Percentiles rank a stretch among this genome's conserved stretches.
Conservation (phyloP, 2,797 vertebrate genomes). For the Xiphorhynchus erythropygius region DNA sequence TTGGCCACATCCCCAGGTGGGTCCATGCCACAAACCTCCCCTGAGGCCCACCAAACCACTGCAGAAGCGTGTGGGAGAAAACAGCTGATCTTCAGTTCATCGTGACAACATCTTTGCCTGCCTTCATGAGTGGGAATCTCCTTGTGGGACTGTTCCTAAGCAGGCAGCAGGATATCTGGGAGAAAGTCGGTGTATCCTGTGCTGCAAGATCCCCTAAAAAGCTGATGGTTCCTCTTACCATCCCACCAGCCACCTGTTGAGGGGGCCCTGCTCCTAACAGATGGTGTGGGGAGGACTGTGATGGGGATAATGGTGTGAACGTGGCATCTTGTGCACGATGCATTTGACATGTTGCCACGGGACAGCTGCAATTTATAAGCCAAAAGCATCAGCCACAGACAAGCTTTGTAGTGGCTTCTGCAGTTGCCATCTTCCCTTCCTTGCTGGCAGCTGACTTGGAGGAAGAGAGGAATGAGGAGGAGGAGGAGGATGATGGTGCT, state of each 20-base stretch:
- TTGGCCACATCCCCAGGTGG: rapidly evolving
- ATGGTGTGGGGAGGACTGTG: background rate
- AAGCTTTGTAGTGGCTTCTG: background rate
- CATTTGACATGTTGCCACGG: background rate
- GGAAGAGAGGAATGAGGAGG: slow-evolving; percentile 3
- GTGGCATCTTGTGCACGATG: background rate
- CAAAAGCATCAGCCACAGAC: background rate
- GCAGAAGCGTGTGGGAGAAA: rapidly evolving
- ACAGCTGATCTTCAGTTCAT: background rate
- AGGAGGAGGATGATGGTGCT: background rate
- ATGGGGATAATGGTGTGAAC: background rate
- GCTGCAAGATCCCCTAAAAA: background rate
- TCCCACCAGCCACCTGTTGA: slow-evolving; percentile 20
- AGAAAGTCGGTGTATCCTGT: background rate
- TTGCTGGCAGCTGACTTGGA: slow-evolving; percentile 1
- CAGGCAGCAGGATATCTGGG: background rate
- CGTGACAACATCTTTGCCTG: background rate
- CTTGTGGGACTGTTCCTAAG: background rate
- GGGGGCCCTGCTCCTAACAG: slow-evolving; percentile 11
- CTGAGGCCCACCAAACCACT: background rate
- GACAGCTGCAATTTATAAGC: slow-evolving; percentile 4
- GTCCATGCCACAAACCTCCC: background rate
- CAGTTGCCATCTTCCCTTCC: background rate
- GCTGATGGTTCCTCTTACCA: background rate
- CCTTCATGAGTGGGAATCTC: background rate